A percentile compares a stretch with the other conserved stretches of the same genome.
These are phyloP conservation scores for Spheniscus mendiculus DNA, from an alignment of 2,113 vertebrate species.

Conservation along the genomic window DNA sequence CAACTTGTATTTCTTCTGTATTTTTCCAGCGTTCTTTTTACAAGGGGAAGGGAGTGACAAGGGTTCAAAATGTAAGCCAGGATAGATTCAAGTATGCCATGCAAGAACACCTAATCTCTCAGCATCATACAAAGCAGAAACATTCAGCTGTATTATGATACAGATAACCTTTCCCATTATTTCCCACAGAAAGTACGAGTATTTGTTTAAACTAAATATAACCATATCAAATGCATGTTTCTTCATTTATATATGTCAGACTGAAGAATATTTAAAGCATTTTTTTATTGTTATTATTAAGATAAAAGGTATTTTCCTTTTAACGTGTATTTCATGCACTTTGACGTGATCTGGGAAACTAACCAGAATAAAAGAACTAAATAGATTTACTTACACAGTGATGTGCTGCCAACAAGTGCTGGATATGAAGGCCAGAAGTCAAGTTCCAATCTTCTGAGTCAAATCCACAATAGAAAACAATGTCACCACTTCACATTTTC, in stretches of 20 bases:
- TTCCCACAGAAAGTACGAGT: background rate
- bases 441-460: constrained; percentile 48
- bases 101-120: background rate
- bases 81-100: background rate
- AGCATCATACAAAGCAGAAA: background rate
- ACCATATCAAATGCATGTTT: background rate
- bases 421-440: constrained; percentile 18
- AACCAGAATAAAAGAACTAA: background rate
- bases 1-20: background rate
- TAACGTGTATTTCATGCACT: background rate
- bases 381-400: background rate
- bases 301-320: constrained; percentile 27
- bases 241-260: background rate
- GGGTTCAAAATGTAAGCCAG: background rate
- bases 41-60: background rate
- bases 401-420: constrained; percentile 2
- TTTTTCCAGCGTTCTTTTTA: background rate
- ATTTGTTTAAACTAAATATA: constrained; percentile 23
- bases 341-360: constrained; percentile 6
- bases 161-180: constrained; percentile 13
- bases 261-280: background rate
- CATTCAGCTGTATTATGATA: background rate
- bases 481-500: constrained; percentile 24
- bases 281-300: background rate
- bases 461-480: constrained; percentile 21